phyloP scores from a whole-genome alignment of 2,113 vertebrate genomes.

The Cinclus cinclus region DNA sequence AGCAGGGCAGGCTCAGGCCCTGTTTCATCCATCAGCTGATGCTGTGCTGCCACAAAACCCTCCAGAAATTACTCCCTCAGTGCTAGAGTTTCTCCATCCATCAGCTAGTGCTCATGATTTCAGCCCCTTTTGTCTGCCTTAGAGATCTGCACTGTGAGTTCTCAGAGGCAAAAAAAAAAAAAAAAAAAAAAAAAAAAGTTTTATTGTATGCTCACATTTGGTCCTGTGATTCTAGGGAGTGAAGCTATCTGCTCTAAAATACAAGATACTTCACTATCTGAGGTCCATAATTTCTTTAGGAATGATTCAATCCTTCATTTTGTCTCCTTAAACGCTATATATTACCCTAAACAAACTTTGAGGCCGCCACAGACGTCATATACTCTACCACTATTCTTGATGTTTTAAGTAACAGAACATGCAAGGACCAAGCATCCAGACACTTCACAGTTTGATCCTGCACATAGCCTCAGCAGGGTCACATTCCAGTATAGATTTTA shows the following conservation, averaged over 20 bases:
- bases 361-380: neutral
- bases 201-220: neutral
- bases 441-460: neutral
- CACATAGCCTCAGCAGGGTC: accelerated
- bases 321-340: neutral
- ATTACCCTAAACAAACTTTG: neutral
- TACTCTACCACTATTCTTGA: neutral
- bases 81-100: neutral
- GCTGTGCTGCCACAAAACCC: neutral
- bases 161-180: neutral
- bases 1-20: neutral
- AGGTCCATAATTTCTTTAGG: neutral
- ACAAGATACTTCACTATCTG: neutral
- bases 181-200: neutral
- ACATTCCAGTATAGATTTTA: neutral
- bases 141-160: neutral
- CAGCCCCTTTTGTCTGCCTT: neutral
- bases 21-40: neutral
- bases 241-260: neutral
- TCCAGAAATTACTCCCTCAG: neutral
- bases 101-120: neutral
- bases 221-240: neutral
- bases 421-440: neutral
- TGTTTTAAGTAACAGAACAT: neutral
- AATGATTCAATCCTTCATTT: neutral